Evolutionary conservation across 2,888 invertebrate species (phyloP).

Genomic region (Sesia bembeciformis): DNA sequence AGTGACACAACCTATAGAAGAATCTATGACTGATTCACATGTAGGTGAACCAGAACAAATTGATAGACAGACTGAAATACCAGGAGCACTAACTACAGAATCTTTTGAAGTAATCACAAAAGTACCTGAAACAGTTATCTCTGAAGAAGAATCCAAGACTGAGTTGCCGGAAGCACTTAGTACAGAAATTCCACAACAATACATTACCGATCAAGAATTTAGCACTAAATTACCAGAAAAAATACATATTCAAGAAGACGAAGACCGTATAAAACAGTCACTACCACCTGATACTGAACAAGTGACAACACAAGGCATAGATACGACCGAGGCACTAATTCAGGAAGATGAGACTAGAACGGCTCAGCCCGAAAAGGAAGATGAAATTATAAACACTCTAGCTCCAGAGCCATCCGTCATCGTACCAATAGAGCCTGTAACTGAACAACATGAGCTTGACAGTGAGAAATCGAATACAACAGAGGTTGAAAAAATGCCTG

Average conservation of each 20-base stretch:
- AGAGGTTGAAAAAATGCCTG: not conserved
- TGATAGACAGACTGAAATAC: too few species aligned
- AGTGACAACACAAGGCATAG: too few species aligned
- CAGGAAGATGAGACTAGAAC: too few species aligned
- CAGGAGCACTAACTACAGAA: too few species aligned
- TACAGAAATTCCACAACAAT: not conserved
- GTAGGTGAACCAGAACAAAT: too few species aligned
- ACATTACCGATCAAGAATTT: not conserved
- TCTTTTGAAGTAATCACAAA: not conserved
- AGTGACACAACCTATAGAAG: too few species aligned
- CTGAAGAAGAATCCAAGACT: not conserved
- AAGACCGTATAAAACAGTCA: not conserved
- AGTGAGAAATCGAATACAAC: not conserved
- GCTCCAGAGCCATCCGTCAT: not conserved
- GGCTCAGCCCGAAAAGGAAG: too few species aligned
- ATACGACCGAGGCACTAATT: too few species aligned
- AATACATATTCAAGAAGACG: not conserved
- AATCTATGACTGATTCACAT: too few species aligned
- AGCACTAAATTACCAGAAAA: not conserved
- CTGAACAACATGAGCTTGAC: constrained; percentile 5
- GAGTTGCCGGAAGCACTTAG: not conserved
- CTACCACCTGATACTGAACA: not conserved
- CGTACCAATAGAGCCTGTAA: constrained; percentile 4
- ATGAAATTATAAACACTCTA: too few species aligned
- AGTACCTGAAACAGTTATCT: not conserved